Evolutionary conservation across 1,140 invertebrate species (phyloP).

Genomic region (Epicauta chinensis): DNA sequence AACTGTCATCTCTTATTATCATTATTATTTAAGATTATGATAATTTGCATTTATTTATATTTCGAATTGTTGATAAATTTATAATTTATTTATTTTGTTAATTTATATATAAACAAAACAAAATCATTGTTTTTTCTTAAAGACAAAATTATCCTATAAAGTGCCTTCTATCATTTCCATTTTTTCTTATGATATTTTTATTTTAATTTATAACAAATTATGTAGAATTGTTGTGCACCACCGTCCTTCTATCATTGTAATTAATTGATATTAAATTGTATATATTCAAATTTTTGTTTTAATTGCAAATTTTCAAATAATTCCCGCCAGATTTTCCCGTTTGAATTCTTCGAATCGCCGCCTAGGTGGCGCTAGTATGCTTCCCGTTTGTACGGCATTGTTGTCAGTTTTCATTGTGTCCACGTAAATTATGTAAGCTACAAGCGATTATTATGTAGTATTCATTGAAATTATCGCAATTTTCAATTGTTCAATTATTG

Average conservation of each 20-base stretch:
- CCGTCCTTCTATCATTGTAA: constrained; percentile 9
- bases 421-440: constrained; percentile 5
- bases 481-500: constrained; percentile 2
- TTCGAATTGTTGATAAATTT: no score
- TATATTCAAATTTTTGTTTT: neutral
- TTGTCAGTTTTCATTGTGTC: constrained; percentile 36
- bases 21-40: no score
- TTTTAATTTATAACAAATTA: constrained; percentile 12
- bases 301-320: neutral
- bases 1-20: no score
- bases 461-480: constrained; percentile 15
- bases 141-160: neutral
- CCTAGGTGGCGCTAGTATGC: constrained; percentile 6
- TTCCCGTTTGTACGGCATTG: constrained; percentile 26
- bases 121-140: no score
- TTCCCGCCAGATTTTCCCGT: no score
- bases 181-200: constrained; percentile 7
- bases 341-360: no score
- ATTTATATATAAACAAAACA: no score
- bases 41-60: no score
- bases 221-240: constrained; percentile 15
- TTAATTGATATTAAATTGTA: constrained; percentile 12
- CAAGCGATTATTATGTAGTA: constrained; percentile 22
- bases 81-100: no score
- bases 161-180: constrained; percentile 14